phyloP scores from a whole-genome alignment of 1,140 invertebrate genomes.

The Augochlora pura region DNA sequence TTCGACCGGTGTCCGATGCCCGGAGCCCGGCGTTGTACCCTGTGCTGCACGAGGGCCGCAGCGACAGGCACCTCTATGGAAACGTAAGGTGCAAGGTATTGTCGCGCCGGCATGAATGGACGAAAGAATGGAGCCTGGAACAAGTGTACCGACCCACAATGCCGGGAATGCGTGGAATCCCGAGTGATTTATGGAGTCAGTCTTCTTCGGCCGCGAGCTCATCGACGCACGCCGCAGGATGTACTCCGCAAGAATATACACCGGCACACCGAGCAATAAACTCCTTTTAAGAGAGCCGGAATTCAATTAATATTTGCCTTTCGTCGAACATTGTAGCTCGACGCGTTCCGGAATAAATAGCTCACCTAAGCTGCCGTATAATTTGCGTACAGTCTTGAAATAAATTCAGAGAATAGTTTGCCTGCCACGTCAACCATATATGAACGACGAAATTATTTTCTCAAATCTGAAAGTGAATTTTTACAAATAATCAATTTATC shows the following conservation, averaged over 20 bases:
- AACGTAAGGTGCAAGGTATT: slow-evolving; percentile 76
- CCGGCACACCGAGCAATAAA: no score
- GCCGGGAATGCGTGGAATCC: slow-evolving; percentile 68
- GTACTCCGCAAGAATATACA: not conserved
- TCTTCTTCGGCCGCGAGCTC: not conserved
- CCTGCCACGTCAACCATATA: no score
- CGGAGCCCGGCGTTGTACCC: not conserved
- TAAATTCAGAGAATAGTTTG: no score
- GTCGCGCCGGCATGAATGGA: slow-evolving; percentile 73
- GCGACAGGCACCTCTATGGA: slow-evolving; percentile 39
- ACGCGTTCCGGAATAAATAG: no score
- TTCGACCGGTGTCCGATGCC: slow-evolving; percentile 32
- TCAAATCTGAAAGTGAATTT: no score
- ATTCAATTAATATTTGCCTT: no score
- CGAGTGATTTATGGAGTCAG: slow-evolving; percentile 71
- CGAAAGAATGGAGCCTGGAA: slow-evolving; percentile 66
- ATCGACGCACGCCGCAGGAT: slow-evolving; percentile 10
- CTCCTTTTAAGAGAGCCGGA: no score
- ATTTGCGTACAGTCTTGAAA: no score
- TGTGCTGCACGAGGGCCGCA: slow-evolving; percentile 23
- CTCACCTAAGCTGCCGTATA: no score
- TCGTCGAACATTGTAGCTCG: no score
- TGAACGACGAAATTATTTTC: no score
- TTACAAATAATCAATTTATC: no score
- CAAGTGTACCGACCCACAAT: slow-evolving; percentile 75